Conservation (phyloP, 2,888 invertebrate species). For the Penaeus monodon region DNA sequence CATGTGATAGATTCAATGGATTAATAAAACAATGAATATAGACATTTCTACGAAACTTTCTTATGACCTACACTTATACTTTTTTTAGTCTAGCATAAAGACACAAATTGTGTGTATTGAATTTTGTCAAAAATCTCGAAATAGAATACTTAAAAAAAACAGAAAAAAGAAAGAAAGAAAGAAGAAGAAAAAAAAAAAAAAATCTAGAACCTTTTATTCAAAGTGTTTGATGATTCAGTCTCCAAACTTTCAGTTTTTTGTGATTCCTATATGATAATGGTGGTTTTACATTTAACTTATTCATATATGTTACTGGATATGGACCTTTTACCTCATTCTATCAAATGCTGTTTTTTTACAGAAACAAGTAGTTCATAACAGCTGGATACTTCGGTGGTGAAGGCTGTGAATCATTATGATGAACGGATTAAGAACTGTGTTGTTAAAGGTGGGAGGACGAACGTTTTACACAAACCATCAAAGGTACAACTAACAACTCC, state of each 20-base stretch:
- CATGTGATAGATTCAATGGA: too few species aligned
- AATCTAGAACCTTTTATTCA: neutral
- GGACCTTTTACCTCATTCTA: slow-evolving; percentile 8
- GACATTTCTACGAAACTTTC: too few species aligned
- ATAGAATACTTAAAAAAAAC: neutral
- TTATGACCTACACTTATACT: too few species aligned
- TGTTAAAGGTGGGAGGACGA: slow-evolving; percentile 43
- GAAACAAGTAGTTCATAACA: slow-evolving; percentile 38
- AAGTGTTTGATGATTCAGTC: too few species aligned
- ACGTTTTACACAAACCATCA: slow-evolving; percentile 10
- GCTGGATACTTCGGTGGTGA: slow-evolving; percentile 29
- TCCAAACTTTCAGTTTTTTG: too few species aligned
- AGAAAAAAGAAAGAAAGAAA: too few species aligned
- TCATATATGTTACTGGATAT: neutral
- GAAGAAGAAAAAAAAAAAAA: neutral
- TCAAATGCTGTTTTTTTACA: slow-evolving; percentile 32
- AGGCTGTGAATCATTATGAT: slow-evolving; percentile 43
- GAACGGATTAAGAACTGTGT: slow-evolving; percentile 40
- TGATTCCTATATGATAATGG: too few species aligned
- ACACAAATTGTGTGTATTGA: too few species aligned
- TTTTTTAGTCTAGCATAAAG: too few species aligned
- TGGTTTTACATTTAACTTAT: too few species aligned
- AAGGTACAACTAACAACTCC: slow-evolving; percentile 42
- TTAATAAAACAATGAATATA: too few species aligned
- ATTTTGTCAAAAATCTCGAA: too few species aligned